Evolutionary conservation across 2,888 invertebrate species (phyloP).

Genomic region (Lordiphosa fenestrarum): DNA sequence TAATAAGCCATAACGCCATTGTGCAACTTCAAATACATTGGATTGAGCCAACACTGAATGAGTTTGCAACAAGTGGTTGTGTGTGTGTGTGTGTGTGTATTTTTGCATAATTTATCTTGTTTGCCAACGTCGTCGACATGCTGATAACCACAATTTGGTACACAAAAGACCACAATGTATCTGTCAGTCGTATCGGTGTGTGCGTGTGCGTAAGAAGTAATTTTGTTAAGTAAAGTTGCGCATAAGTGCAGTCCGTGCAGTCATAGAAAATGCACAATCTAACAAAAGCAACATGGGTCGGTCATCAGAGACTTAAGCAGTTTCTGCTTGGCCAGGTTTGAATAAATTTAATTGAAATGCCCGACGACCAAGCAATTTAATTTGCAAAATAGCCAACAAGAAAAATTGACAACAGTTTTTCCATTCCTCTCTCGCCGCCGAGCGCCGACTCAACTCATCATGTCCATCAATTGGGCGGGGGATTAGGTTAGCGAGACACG

Average conservation of each 20-base stretch:
- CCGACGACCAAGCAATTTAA: conserved; percentile 31
- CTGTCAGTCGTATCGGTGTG: conserved; percentile 19
- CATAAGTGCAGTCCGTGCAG: conserved; percentile 32
- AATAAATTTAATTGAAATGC: conserved; percentile 37
- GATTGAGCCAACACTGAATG: conserved; percentile 30
- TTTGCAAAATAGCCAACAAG: conserved; percentile 19
- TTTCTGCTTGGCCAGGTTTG: conserved; percentile 26
- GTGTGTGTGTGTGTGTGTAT: conserved; percentile 28
- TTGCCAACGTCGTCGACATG: conserved; percentile 32
- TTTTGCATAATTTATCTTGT: conserved; percentile 67
- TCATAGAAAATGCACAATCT: not conserved
- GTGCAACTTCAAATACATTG: conserved; percentile 44
- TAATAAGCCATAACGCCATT: conserved; percentile 61
- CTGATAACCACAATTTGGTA: conserved; percentile 50
- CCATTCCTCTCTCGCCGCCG: not conserved
- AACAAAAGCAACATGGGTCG: conserved; percentile 1
- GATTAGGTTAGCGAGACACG: conserved; percentile 26
- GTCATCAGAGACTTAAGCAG: conserved; percentile 11
- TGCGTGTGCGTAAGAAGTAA: conserved; percentile 31
- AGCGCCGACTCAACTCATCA: conserved; percentile 12
- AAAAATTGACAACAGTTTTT: conserved; percentile 7
- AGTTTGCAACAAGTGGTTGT: conserved; percentile 53
- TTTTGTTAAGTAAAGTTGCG: conserved; percentile 54
- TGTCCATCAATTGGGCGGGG: conserved; percentile 32
- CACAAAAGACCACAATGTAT: conserved; percentile 50